Evolutionary conservation across 2,113 vertebrate genomes (phyloP), one percentile per base, ranked within the genome.

Genomic region (Rhipidura dahli): DNA sequence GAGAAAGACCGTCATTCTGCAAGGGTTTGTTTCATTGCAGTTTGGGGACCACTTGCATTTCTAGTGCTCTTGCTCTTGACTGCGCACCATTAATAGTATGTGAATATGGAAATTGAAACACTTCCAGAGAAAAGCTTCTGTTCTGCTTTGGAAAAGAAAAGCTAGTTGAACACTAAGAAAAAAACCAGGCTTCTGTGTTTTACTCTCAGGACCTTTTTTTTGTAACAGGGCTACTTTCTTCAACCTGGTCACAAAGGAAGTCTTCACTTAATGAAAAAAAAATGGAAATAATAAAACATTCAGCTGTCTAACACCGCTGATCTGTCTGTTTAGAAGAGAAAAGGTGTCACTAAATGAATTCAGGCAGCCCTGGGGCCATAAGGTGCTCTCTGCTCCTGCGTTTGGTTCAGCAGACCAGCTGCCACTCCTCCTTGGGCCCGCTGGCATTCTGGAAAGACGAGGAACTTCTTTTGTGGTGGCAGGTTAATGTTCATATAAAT

Each of bases 141-240:
- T 80, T 95, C 93, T 78, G 95, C 95, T 96, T 94, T 31, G 59
- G 97, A 65, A 94, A 90, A 83, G 94, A 96, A 96, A 95, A 92
- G 92, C 90, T 94, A 73, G 92, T 90, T 10, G 93, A 97, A 98
- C 98, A 98, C 97, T 98, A 97, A 98, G 96, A 56, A 89, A 90
- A 79, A 53, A 57, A 77, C 27, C 92, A 96, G 96, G 96, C 97
- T 95, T 98, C 97, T 97, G 93, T 96, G 94, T 97, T 97, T 97
- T 97, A 97, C 97, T 98, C 98, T 98, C 98, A 98, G 98, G 98
- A 98, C 98, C 96, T 97, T 97, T 94, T 96, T 96, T 94, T 96
- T 96, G 89, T 97, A 96, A 97, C 97, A 98, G 98, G 97, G 98
- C 97, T 98, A 97, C 94, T 94, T 97, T 97, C 96, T 97, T 97